Evolutionary conservation across 2,888 invertebrate species (phyloP), one percentile per base, ranked within the genome.

Genomic region (Folsomia candida): DNA sequence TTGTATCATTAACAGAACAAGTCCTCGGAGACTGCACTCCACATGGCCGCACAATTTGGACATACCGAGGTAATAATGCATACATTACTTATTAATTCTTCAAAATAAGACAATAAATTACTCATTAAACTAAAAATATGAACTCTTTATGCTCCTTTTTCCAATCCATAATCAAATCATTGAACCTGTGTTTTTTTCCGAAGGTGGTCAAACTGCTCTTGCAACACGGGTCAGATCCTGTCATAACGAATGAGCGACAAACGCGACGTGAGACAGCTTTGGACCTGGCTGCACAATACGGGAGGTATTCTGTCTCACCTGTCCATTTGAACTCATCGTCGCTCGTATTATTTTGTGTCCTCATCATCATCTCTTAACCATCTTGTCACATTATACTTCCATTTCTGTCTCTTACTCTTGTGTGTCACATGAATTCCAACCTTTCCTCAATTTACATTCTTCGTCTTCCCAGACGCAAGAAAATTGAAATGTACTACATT

Each of bases 281-380:
- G 81, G 97, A 98, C 83, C 87, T 98, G 73, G 97, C 97, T 9
- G 93, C 95, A 67, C 94, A 96, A 84, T 93, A 92, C 84, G 93
- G 93, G 81, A 88, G 90, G 90, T 90, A 83, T 85, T 85, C 82
- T 73, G 71, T 69, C 76, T 20, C 25, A 26, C 62, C 22, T 62
- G 62, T 28, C 62, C 29, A 27, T 9, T 62, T 62, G 6, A n/a
- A 28, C 62, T n/a, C 59, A 20, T 59, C 26, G 24, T 27, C 18
- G 24, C 3, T 18, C 25, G 18, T 24, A 24, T 20, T 24, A 18
- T 18, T 3, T 54, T 9, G 54, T 54, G 20, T 22, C 6, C n/a
- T n/a, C 22, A 22, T 54, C 54, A 54, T 9, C 47, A 47, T 47
- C 47, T 47, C 14, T 9, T 47, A 22, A n/a, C n/a, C 54, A 54